These are phyloP conservation scores for Nymphalis polychloros DNA, from an alignment of 2,888 invertebrate genomes.

Conservation along the genomic window DNA sequence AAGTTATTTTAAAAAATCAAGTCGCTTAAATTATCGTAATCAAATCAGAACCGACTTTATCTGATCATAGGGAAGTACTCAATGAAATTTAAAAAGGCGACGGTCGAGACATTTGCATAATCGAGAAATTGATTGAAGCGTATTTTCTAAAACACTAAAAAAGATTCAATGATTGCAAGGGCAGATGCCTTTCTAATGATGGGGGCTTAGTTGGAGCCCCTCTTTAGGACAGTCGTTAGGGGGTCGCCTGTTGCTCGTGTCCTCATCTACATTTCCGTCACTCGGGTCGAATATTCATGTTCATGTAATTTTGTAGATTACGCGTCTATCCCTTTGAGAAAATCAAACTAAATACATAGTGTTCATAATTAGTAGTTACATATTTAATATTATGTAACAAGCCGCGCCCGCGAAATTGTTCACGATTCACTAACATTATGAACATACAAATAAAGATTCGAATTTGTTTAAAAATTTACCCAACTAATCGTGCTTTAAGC, in stretches of 20 bases:
- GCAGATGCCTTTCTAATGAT: conserved; percentile 68
- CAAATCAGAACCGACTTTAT: conserved; percentile 59
- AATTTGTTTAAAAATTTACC: no score
- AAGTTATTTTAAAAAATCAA: conserved; percentile 46
- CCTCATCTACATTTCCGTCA: conserved; percentile 15
- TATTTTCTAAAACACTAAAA: conserved; percentile 62
- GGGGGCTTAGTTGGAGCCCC: conserved; percentile 47
- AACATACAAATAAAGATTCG: no score
- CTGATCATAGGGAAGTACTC: conserved; percentile 52
- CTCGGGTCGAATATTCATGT: conserved; percentile 18
- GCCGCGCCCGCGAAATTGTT: no score
- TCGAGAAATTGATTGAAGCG: conserved; percentile 78
- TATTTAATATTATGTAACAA: not conserved
- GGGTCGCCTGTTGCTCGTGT: conserved; percentile 44
- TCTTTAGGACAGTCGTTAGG: conserved; percentile 42
- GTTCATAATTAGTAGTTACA: not conserved
- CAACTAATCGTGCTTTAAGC: no score
- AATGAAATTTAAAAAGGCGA: conserved; percentile 58
- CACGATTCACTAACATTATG: no score
- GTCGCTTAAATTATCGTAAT: conserved; percentile 55
- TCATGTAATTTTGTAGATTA: conserved; percentile 17
- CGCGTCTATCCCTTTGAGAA: not conserved
- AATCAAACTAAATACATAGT: not conserved
- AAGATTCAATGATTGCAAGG: conserved; percentile 62
- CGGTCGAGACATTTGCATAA: conserved; percentile 68